These are phyloP conservation scores for Standfussiana lucernea DNA, from an alignment of 2,888 invertebrate species.

Conservation along the genomic window DNA sequence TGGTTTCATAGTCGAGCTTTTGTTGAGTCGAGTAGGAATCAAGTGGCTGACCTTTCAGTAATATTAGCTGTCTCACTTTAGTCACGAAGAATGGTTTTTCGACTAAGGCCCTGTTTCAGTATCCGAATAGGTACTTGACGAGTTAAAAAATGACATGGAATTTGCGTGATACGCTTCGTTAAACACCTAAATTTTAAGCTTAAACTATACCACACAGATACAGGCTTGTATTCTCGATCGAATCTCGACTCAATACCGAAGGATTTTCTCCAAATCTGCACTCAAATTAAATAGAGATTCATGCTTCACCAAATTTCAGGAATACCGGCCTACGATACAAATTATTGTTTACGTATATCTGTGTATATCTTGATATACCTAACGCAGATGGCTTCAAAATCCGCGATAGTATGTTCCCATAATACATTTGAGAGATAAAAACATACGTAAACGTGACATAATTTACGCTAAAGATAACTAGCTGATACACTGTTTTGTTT, in stretches of 20 bases:
- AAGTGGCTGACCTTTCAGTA: conserved; percentile 23
- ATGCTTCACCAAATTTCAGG: not conserved
- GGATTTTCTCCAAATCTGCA: not conserved
- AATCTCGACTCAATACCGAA: not conserved
- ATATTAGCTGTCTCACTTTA: conserved; percentile 5
- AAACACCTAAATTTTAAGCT: not conserved
- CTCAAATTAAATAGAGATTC: not conserved
- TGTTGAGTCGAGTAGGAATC: conserved; percentile 23
- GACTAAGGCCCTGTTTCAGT: not conserved
- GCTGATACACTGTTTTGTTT: conserved; percentile 37
- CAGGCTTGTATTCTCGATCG: not conserved
- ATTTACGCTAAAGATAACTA: conserved; percentile 43
- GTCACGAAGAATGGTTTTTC: not conserved
- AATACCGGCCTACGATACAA: not conserved
- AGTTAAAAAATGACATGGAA: not conserved
- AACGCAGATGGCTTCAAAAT: conserved; percentile 15
- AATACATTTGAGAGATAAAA: conserved; percentile 28
- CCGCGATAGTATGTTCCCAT: conserved; percentile 2
- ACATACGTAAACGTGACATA: conserved; percentile 33
- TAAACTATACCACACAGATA: not conserved
- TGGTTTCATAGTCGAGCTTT: conserved; percentile 35
- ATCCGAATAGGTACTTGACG: not conserved
- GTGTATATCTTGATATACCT: not conserved
- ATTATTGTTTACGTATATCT: not conserved
- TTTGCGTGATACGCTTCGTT: not conserved